Conservation (phyloP, 2,888 invertebrate species). For the Perdita meconis region DNA sequence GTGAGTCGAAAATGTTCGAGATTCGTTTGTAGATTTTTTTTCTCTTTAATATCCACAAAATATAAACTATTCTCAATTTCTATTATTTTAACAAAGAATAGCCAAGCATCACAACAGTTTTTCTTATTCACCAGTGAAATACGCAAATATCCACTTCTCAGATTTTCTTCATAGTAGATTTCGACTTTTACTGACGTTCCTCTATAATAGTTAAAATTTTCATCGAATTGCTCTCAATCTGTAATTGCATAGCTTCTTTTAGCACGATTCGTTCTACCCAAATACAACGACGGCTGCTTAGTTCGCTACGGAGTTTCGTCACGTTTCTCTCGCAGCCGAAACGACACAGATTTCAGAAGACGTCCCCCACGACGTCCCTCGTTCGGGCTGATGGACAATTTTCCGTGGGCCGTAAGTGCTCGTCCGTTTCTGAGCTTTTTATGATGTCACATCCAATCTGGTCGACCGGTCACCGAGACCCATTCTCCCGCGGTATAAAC, state of each 20-base stretch:
- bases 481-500: constrained; percentile 41
- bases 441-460: constrained; percentile 76
- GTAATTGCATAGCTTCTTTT: background rate
- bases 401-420: constrained; percentile 62
- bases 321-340: constrained; percentile 47
- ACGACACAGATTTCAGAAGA: constrained; percentile 52
- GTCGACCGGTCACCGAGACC: constrained; percentile 39
- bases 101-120: too few relatives aligned
- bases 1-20: too few relatives aligned
- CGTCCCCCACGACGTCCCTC: constrained; percentile 54
- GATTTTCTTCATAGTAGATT: too few relatives aligned
- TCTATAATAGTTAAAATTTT: background rate
- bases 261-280: constrained; percentile 4
- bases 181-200: background rate
- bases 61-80: too few relatives aligned
- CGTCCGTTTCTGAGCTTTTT: constrained; percentile 69
- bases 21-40: too few relatives aligned
- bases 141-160: too few relatives aligned
- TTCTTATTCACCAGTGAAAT: too few relatives aligned
- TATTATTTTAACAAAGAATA: too few relatives aligned
- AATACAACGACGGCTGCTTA: background rate
- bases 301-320: constrained; percentile 48
- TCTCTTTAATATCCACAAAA: too few relatives aligned
- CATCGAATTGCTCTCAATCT: background rate
- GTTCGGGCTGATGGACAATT: constrained; percentile 68